Evolutionary conservation across 92 coral and sea anemone species (phyloP).

Genomic region (Bergia sp.): DNA sequence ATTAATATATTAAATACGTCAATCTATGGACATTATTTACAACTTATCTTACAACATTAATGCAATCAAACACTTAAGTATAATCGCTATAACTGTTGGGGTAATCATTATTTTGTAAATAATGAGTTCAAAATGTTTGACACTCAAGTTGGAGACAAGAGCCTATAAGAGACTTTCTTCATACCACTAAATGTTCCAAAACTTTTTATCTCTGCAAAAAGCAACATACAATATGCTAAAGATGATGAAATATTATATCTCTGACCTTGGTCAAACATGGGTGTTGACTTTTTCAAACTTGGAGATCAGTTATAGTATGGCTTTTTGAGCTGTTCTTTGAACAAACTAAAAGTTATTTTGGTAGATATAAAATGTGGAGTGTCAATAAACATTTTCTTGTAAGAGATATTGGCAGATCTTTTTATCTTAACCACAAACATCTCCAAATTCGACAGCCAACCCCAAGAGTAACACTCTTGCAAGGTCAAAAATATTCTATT

Average conservation of each 20-base stretch:
- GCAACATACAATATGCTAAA: no score
- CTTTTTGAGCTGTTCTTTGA: neutral
- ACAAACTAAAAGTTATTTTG: neutral
- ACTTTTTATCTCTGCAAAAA: no score
- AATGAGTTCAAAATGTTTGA: neutral
- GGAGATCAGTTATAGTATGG: neutral
- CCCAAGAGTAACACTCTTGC: neutral
- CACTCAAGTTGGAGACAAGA: neutral
- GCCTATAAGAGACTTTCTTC: no score
- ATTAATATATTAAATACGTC: constrained; percentile 43
- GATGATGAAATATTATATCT: no score
- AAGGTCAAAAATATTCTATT: neutral
- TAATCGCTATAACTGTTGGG: neutral
- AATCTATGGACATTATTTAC: constrained; percentile 33
- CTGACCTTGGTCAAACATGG: neutral
- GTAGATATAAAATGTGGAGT: no score
- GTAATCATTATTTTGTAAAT: neutral
- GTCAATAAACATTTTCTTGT: no score
- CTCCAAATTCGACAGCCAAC: neutral
- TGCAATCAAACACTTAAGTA: neutral
- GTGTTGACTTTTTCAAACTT: neutral
- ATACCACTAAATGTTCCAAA: no score
- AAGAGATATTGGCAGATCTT: neutral
- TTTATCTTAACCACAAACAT: neutral
- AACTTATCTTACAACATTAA: constrained; percentile 33